These are phyloP conservation scores for Drosophila repletoides DNA, from an alignment of 1,140 invertebrate species.

Conservation along the genomic window DNA sequence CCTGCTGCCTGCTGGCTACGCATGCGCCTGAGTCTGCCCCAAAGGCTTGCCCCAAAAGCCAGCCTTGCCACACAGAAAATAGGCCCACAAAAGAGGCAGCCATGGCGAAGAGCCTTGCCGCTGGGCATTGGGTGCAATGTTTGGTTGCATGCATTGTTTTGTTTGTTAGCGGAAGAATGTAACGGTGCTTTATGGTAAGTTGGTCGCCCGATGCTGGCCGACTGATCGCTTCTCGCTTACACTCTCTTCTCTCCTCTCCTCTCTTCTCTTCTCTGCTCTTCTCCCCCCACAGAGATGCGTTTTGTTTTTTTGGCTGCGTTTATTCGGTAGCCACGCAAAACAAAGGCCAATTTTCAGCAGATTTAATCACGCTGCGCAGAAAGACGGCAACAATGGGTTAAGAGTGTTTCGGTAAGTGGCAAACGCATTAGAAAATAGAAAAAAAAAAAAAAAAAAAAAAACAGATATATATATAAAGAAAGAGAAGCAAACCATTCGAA, in stretches of 20 bases:
- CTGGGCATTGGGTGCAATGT: conserved; percentile 32
- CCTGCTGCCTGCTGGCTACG: conserved; percentile 50
- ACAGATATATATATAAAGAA: conserved; percentile 8
- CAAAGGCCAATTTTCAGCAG: conserved; percentile 79
- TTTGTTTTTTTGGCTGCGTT: conserved; percentile 21
- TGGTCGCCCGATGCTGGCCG: conserved; percentile 47
- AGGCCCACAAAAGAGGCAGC: no score
- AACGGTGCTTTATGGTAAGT: conserved; percentile 80
- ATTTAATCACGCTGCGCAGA: conserved; percentile 73
- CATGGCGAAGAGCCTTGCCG: neutral
- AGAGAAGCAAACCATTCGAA: conserved; percentile 11
- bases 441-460: conserved; percentile 4
- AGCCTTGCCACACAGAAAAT: no score
- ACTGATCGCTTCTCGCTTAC: conserved; percentile 9
- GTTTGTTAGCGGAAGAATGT: conserved; percentile 75
- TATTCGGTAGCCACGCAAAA: conserved; percentile 63
- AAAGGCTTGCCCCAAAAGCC: no score
- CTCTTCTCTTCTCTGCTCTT: conserved; percentile 4
- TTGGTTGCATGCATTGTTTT: conserved; percentile 61
- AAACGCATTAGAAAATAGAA: conserved; percentile 72
- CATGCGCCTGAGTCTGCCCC: conserved; percentile 25
- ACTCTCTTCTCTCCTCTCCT: neutral
- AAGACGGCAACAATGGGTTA: conserved; percentile 64
- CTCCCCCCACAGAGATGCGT: conserved; percentile 22
- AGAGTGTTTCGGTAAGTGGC: conserved; percentile 56